Percentiles rank a stretch among this genome's conserved stretches.
Evolutionary conservation across 2,113 vertebrate species (phyloP).

Genomic region (Sarotherodon lohbergeri): DNA sequence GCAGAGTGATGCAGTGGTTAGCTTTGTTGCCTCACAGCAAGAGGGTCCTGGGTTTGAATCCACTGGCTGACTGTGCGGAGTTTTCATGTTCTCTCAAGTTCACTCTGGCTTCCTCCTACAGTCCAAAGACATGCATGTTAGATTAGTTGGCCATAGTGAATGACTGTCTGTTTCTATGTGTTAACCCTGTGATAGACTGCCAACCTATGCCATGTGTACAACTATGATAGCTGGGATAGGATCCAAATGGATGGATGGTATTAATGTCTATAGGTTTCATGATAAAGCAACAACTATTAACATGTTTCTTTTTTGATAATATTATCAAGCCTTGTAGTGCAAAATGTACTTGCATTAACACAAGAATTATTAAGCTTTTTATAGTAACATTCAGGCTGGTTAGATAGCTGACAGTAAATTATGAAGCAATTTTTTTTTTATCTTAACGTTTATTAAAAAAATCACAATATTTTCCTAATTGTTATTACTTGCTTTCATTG

Average conservation of each 20-base stretch:
- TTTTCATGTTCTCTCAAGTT: not conserved
- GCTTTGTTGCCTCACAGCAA: not conserved
- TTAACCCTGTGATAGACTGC: not conserved
- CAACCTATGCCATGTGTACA: not conserved
- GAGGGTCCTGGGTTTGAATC: not conserved
- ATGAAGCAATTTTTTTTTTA: not conserved
- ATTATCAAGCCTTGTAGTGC: not conserved
- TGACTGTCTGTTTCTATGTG: not conserved
- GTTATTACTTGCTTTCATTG: not conserved
- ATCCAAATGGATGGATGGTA: not conserved
- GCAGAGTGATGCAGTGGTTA: not conserved
- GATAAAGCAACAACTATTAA: not conserved
- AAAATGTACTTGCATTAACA: not conserved
- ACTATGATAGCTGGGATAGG: not conserved
- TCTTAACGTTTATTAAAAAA: not conserved
- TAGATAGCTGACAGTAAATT: not conserved
- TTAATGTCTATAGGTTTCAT: not conserved
- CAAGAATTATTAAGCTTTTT: not conserved
- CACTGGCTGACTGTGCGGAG: not conserved
- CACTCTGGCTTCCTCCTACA: not conserved
- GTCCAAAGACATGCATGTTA: not conserved
- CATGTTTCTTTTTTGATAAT: not conserved
- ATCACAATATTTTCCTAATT: not conserved
- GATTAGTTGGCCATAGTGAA: not conserved
- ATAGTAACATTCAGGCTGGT: not conserved